These are phyloP conservation scores for Eulemur rufifrons DNA, from an alignment of 2,113 vertebrate genomes.

Conservation along the genomic window DNA sequence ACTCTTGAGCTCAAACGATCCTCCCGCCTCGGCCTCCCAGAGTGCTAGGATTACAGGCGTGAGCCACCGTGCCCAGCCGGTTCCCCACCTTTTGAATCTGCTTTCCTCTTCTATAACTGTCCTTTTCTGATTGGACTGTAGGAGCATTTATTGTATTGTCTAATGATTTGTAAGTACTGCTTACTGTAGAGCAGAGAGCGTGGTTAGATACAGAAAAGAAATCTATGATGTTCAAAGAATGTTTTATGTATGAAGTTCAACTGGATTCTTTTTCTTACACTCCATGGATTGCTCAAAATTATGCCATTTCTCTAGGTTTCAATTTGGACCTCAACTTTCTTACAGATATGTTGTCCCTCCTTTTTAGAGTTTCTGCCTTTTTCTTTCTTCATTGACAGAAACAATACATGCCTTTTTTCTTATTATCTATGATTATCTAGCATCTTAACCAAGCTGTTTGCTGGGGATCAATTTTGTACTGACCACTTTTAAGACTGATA, in stretches of 20 bases:
- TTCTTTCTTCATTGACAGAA: not conserved
- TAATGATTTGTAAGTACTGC: not conserved
- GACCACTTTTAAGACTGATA: not conserved
- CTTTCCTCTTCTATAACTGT: not conserved
- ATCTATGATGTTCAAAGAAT: not conserved
- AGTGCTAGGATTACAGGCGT: no score
- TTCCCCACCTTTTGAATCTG: not conserved
- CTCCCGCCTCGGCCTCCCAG: no score
- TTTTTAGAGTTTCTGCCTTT: constrained; percentile 9
- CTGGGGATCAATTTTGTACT: not conserved
- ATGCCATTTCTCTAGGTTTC: not conserved
- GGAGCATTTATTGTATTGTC: not conserved
- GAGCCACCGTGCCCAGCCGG: not conserved
- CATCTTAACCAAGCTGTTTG: constrained; percentile 16
- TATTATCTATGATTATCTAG: not conserved
- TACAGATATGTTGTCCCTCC: not conserved
- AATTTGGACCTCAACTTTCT: not conserved
- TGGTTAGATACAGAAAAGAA: not conserved
- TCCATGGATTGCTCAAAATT: not conserved
- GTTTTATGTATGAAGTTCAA: not conserved
- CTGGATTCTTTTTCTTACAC: not conserved
- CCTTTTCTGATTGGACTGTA: not conserved
- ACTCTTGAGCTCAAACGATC: no score
- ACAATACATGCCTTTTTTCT: not conserved
- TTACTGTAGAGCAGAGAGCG: not conserved